These are phyloP conservation scores for Torymus auratus DNA, from an alignment of 2,888 invertebrate species.

Conservation along the genomic window DNA sequence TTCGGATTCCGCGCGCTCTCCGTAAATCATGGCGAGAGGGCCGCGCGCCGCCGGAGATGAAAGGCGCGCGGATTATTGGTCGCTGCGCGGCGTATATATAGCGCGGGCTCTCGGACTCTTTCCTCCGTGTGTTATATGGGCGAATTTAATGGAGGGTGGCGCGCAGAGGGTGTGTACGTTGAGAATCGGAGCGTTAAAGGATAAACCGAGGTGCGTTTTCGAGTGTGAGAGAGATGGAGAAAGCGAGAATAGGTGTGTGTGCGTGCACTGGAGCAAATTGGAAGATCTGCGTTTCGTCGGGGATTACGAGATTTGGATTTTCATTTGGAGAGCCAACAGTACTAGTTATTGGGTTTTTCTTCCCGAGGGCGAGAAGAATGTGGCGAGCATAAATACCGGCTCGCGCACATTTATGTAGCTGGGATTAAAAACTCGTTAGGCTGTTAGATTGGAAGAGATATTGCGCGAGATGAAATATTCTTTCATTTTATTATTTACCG, in stretches of 20 bases:
- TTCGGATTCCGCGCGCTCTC: constrained; percentile 70
- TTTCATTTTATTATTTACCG: too few species aligned
- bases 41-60: constrained; percentile 38
- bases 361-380: neutral
- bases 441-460: too few species aligned
- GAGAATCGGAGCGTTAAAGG: constrained; percentile 30
- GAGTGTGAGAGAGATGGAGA: constrained; percentile 9
- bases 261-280: constrained; percentile 37
- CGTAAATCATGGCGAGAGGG: constrained; percentile 66
- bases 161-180: neutral
- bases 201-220: neutral
- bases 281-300: constrained; percentile 22
- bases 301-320: constrained; percentile 52
- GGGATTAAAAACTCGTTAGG: too few species aligned
- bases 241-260: neutral
- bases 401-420: too few species aligned
- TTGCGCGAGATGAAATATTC: too few species aligned
- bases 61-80: constrained; percentile 50
- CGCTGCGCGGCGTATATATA: constrained; percentile 1
- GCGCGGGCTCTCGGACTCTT: constrained; percentile 34
- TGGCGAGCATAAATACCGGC: too few species aligned
- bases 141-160: constrained; percentile 28
- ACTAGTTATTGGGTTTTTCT: constrained; percentile 29
- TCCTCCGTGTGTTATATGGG: neutral
- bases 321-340: constrained; percentile 38